These are phyloP conservation scores for Macrosiphum euphorbiae DNA, from an alignment of 2,888 invertebrate species.

Conservation along the genomic window DNA sequence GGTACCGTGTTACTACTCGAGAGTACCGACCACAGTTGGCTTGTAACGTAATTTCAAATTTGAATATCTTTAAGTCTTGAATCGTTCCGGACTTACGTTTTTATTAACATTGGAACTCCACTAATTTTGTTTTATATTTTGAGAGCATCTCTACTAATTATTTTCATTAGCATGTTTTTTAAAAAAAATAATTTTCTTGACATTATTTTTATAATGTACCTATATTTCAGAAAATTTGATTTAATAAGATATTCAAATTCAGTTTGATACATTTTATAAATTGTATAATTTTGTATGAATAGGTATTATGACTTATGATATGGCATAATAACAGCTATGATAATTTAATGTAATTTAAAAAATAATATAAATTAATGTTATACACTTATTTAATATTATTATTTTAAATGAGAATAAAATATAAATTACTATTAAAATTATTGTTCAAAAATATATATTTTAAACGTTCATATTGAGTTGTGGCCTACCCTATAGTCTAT, in stretches of 20 bases:
- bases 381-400: not conserved
- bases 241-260: not conserved
- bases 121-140: not conserved
- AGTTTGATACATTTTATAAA: not conserved
- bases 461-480: not conserved
- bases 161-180: not conserved
- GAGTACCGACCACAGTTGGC: not conserved
- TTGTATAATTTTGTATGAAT: not conserved
- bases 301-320: not conserved
- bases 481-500: not conserved
- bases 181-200: not conserved
- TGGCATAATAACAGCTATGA: not conserved
- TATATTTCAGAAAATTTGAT: not conserved
- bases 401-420: not conserved
- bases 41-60: not conserved
- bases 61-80: constrained; percentile 1
- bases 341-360: not conserved
- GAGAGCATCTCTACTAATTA: not conserved
- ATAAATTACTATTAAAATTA: not conserved
- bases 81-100: not conserved
- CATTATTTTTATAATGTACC: not conserved
- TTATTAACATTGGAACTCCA: not conserved
- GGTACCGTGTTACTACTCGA: not conserved
- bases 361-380: not conserved
- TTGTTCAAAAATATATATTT: not conserved